Evolutionary conservation across 2,797 vertebrate species (phyloP).

Genomic region (Gymnothorax reevesii): DNA sequence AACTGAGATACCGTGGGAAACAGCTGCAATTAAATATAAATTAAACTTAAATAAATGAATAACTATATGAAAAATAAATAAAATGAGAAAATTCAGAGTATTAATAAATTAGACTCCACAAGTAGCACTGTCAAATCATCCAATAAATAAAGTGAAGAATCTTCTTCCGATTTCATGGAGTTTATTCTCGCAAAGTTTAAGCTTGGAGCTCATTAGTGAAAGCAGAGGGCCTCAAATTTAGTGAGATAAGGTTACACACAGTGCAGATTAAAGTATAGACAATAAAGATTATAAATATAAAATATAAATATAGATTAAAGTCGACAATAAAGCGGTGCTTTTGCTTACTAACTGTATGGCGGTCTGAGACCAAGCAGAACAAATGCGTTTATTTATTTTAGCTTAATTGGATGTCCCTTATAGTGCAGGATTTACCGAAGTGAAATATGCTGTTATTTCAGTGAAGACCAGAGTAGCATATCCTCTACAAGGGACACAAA

Average conservation of each 20-base stretch:
- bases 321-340: background rate
- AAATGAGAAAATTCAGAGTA: background rate
- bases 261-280: too few species aligned
- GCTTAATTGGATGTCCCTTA: too few species aligned
- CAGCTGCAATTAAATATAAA: background rate
- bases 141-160: background rate
- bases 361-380: background rate
- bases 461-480: too few species aligned
- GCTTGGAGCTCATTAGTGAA: background rate
- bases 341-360: background rate
- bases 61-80: too few species aligned
- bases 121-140: background rate
- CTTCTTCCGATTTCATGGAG: background rate
- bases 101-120: background rate
- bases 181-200: background rate
- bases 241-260: background rate
- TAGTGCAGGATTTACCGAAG: too few species aligned
- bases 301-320: background rate
- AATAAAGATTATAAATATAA: too few species aligned
- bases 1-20: background rate
- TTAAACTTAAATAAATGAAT: background rate
- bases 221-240: background rate
- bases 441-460: too few species aligned
- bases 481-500: too few species aligned
- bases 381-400: background rate